Conservation (phyloP, 2,888 invertebrate genomes). For the Amphiduros pacificus region DNA sequence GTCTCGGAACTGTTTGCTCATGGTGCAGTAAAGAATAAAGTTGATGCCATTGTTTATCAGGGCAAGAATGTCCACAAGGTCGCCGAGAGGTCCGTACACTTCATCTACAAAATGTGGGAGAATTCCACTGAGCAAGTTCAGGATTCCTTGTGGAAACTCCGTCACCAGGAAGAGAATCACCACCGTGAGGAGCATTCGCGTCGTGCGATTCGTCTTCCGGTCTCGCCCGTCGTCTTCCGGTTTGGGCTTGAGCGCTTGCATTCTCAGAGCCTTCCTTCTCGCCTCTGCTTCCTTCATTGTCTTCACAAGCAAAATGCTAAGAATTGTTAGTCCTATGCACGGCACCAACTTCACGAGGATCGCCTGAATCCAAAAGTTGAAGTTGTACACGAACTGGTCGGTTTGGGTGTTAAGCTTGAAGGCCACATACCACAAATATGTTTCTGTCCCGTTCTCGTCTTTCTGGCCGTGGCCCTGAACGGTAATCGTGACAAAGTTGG, state of each 20-base stretch:
- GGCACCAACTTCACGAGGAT: constrained; percentile 90
- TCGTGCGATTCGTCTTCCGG: constrained; percentile 71
- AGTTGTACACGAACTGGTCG: constrained; percentile 52
- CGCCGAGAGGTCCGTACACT: constrained; percentile 67
- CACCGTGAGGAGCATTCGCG: constrained; percentile 84
- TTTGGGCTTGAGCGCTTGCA: background rate
- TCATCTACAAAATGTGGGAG: constrained; percentile 67
- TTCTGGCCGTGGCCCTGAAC: constrained; percentile 6
- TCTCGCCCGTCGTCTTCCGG: constrained; percentile 39
- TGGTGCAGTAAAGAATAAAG: constrained; percentile 89
- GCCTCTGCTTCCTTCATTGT: constrained; percentile 58
- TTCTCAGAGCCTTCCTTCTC: constrained; percentile 43
- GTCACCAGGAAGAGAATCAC: constrained; percentile 86
- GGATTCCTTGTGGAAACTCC: constrained; percentile 80
- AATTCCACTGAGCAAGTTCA: constrained; percentile 75
- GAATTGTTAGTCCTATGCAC: constrained; percentile 80
- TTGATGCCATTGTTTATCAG: constrained; percentile 90
- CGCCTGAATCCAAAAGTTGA: constrained; percentile 91
- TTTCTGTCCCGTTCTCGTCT: constrained; percentile 21
- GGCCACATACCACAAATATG: constrained; percentile 62
- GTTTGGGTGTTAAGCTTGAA: constrained; percentile 57
- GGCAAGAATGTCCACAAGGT: constrained; percentile 87
- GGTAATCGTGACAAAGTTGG: constrained; percentile 60
- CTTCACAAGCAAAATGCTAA: constrained; percentile 59
- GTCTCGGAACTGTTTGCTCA: constrained; percentile 87